A percentile compares a stretch with the other conserved stretches of the same genome.
Conservation (phyloP, 2,797 vertebrate genomes). For the Microctenopoma stevenorrisi region DNA sequence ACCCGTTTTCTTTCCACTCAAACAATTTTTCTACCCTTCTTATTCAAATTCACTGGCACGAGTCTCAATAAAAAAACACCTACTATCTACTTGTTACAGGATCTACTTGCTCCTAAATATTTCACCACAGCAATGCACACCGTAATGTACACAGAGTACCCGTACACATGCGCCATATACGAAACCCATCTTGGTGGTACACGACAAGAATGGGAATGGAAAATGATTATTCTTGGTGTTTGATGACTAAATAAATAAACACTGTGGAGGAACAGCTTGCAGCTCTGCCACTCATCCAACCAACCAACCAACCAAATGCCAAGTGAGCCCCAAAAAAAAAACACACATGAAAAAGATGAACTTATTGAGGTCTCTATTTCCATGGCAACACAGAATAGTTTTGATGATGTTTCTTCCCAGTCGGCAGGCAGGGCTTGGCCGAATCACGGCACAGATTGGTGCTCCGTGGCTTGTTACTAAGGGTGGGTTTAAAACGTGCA, state of each 20-base stretch:
- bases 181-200: not conserved
- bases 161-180: not conserved
- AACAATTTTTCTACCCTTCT: constrained; percentile 33
- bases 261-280: constrained; percentile 69
- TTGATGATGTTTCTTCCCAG: constrained; percentile 87
- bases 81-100: not conserved
- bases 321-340: constrained; percentile 65
- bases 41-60: constrained; percentile 45
- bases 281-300: constrained; percentile 65
- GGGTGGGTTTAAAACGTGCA: constrained; percentile 81
- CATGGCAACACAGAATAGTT: constrained; percentile 88
- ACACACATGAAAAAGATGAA: constrained; percentile 81
- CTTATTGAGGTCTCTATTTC: constrained; percentile 87
- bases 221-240: constrained; percentile 41
- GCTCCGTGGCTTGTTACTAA: constrained; percentile 86
- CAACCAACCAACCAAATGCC: constrained; percentile 71
- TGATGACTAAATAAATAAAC: constrained; percentile 62
- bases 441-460: constrained; percentile 86
- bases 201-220: constrained; percentile 20
- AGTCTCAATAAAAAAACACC: constrained; percentile 8
- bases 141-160: constrained; percentile 4
- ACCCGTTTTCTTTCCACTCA: constrained; percentile 69
- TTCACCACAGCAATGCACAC: constrained; percentile 4
- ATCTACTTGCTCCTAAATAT: constrained; percentile 33
- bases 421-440: constrained; percentile 84